Base-by-base conservation (phyloP, 2,797 vertebrate genomes). In the Geotrypetes seraphini region DNA sequence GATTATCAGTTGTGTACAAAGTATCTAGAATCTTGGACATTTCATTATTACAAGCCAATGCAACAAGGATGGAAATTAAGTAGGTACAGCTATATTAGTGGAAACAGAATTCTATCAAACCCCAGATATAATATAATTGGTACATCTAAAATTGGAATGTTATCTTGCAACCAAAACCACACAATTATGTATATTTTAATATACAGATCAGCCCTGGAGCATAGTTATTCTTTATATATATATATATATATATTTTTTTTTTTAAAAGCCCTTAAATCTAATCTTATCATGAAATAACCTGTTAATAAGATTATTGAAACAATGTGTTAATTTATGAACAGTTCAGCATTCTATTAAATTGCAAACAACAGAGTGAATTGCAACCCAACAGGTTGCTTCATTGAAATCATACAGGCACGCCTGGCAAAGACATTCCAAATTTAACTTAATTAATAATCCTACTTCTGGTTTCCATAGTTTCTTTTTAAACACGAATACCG, bases 381-480 rank as follows among this genome's bases (percentile, higher is more conserved):
- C 63, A 73, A 52, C 79, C 60, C 80, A 78, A 81, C 73, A 71
- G 77, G 75, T 75, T 67, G 53, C 76, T 75, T 64, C 70, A 71
- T 61, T 75, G 71, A 80, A 82, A 69, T 79, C 64, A 69, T 69
- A 69, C 66, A 68, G 69, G 71, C 57, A 61, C 57, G 74, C 52
- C 63, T 81, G 75, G 73, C 75, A 74, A 58, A 74, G 72, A 64
- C 73, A 79, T 82, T 78, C 77, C 72, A 67, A 76, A 83, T 84
- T 79, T 82, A 64, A 75, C 75, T 83, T 84, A 84, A 85, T 85
- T 84, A 84, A 85, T 85, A 85, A 84, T 81, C 69, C 70, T 72
- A 57, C 69, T 71, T 43, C 40, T 72, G 67, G 83, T 84, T 84
- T 83, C 81, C 81, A 85, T 84, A 84, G 83, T 84, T 84, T 79